Conservation (phyloP, 2,113 vertebrate species). For the Vombatus ursinus region DNA sequence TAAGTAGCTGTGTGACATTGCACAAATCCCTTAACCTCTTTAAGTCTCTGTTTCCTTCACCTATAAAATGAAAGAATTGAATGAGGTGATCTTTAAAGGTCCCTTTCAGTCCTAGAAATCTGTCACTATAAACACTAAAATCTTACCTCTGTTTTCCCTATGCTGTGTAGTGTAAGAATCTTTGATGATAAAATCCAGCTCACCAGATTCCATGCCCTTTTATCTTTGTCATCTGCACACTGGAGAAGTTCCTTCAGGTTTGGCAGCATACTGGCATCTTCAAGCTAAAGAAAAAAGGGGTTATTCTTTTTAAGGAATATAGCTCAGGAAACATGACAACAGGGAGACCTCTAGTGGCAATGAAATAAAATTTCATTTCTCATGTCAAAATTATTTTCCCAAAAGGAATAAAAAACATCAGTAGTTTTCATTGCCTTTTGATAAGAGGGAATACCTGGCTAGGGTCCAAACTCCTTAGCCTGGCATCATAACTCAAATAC, state of each 20-base stretch:
- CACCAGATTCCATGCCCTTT: constrained; percentile 88
- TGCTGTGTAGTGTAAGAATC: constrained; percentile 91
- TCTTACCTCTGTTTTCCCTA: constrained; percentile 91
- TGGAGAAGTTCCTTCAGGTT: constrained; percentile 90
- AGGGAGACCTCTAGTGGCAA: constrained; percentile 80
- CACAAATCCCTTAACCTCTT: neutral
- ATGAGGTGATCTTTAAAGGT: neutral
- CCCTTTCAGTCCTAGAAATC: neutral
- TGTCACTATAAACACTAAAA: constrained; percentile 9
- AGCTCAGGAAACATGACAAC: neutral
- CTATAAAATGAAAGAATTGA: neutral
- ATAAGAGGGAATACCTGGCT: neutral
- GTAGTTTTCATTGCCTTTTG: neutral
- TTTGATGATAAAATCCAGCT: constrained; percentile 96
- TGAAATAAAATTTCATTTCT: constrained; percentile 32
- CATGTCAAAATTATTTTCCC: neutral
- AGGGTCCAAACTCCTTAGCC: neutral
- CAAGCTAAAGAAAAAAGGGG: constrained; percentile 83
- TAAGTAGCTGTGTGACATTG: neutral
- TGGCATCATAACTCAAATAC: neutral
- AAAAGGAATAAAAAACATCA: neutral
- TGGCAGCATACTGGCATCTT: constrained; percentile 89
- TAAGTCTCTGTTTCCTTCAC: neutral
- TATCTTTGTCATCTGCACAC: constrained; percentile 82
- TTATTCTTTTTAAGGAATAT: constrained; percentile 52